These are phyloP conservation scores for Nomia melanderi DNA, from an alignment of 1,140 invertebrate genomes.

Conservation along the genomic window DNA sequence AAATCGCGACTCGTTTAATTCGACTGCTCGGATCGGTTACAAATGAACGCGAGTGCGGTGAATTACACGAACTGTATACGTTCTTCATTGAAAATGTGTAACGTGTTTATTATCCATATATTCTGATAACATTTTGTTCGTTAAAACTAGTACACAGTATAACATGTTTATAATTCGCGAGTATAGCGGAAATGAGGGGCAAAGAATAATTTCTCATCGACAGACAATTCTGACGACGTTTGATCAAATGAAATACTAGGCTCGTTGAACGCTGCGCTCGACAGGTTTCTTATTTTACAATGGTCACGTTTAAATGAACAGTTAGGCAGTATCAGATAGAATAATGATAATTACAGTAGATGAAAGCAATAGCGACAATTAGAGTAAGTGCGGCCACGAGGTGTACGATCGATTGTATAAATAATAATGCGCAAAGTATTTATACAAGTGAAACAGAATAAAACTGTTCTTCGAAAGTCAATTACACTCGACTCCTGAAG, in stretches of 20 bases:
- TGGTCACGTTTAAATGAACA: not conserved
- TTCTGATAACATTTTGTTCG: not conserved
- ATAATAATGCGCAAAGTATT: not conserved
- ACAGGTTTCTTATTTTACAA: not conserved
- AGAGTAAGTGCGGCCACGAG: not conserved
- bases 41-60: too few species aligned
- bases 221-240: not conserved
- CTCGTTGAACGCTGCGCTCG: not conserved
- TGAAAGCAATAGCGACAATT: not conserved
- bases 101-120: conserved; percentile 4
- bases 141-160: not conserved
- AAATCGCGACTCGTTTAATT: too few species aligned
- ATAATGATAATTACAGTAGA: not conserved
- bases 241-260: not conserved
- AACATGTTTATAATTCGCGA: not conserved
- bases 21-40: too few species aligned
- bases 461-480: not conserved
- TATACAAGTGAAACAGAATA: too few species aligned
- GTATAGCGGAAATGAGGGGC: not conserved
- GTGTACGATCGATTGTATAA: not conserved
- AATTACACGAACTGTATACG: not conserved
- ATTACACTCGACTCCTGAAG: not conserved
- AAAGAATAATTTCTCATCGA: not conserved
- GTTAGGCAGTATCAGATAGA: not conserved
- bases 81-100: not conserved